Base-by-base conservation (phyloP, 2,113 vertebrate genomes). In the Odocoileus hemionus region DNA sequence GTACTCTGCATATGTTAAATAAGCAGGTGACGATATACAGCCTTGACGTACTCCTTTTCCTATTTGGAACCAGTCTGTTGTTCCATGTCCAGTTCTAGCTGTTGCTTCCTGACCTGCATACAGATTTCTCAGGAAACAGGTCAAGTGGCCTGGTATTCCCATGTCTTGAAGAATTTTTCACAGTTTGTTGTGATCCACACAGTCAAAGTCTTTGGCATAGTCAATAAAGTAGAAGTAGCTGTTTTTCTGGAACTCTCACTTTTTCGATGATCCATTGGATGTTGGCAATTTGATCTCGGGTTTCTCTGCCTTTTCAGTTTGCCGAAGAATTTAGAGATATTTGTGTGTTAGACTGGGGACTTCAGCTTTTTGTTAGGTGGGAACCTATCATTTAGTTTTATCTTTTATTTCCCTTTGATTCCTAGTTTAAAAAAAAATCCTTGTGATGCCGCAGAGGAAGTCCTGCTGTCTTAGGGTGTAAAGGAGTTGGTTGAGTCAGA, bases 221-320 rank as follows among this genome's bases (percentile, higher is more conserved):
- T 36, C 67, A 36, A 10, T 70, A 23, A 70, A 36, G 9, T n/a
- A 10, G 3, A 67, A 10, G 7, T 67, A 67, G 67, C 11, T 70
- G 67, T 70, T 70, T 70, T 67, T 36, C 17, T 67, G 64, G 9
- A 67, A 21, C 64, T 67, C 17, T 67, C 21, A 17, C 33, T 36
- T 67, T 39, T 70, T 39, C 11, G 2, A 23, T 70, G n/a, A 39
- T 70, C 17, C 9, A 70, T 5, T 36, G n/a, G 19, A n/a, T 70
- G 10, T 39, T 39, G n/a, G 67, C 67, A 70, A 23, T 70, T 70
- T 70, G 19, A 70, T 70, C 19, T 39, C 67, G 36, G 67, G n/a
- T 70, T 70, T n/a, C 36, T 70, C 67, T 70, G 67, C 67, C 67
- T 93, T 47, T 86, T 70, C 43, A 88, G 5, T 84, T 50, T 30